Base-by-base conservation (phyloP, 2,797 vertebrate species). In the Macroramphosus scolopax region DNA sequence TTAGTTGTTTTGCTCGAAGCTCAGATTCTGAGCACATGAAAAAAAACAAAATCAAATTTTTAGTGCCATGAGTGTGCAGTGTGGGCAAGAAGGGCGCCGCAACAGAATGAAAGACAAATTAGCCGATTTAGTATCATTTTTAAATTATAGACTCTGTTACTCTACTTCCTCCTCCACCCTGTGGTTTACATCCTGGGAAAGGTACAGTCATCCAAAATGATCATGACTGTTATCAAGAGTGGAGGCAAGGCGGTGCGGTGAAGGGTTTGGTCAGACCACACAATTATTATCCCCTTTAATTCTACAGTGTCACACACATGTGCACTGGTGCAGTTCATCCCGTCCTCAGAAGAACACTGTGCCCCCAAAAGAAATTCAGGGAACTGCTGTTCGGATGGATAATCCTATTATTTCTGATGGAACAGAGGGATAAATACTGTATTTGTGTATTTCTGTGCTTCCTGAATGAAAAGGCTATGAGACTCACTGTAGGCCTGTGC, bases 211-310 rank as follows among this genome's bases (percentile, higher is more conserved):
- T 28, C 18, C 26, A 11, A 49, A 42, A 31, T 6, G 31, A 26
- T 41, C 2, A 16, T 22, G 0, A 34, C 33, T 62, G 50, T 48
- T 59, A 66, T 61, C 38, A 12, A 70, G 55, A 76, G 46, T 9
- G 12, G 20, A 63, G 33, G 51, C 60, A 44, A 8, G 6, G 63
- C 71, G 65, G 61, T 33, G 24, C 38, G 48, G 36, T 67, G 58
- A 73, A 63, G 18, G 63, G 54, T 63, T 67, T 56, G 69, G 68
- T 65, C 63, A n/a, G 63, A 57, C 67, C 53, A 52, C 55, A 60
- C 75, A 68, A 46, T 79, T 75, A 82, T 82, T 78, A 73, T 75
- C 77, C 68, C 59, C 58, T 60, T 24, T 73, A 63, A 63, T 73
- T 59, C 58, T 28, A 42, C 62, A 24, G 50, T 42, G 77, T 78